Conservation (phyloP, 2,797 vertebrate genomes). For the Tamandua tetradactyla region DNA sequence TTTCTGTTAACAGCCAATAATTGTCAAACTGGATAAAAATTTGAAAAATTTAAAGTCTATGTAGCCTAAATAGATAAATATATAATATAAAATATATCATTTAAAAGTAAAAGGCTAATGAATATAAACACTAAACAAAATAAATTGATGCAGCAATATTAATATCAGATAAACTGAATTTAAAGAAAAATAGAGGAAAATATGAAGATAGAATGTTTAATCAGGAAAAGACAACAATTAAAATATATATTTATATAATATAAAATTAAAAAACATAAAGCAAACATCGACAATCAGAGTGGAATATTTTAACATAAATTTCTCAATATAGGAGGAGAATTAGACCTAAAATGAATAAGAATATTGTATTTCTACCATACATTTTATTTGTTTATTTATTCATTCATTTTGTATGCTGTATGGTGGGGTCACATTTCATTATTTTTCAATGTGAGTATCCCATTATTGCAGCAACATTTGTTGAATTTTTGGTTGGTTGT, state of each 20-base stretch:
- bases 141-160: not conserved
- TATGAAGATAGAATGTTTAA: not conserved
- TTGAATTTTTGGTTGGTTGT: too few relatives aligned
- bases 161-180: not conserved
- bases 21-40: not conserved
- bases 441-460: too few relatives aligned
- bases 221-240: not conserved
- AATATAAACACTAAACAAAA: not conserved
- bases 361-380: not conserved
- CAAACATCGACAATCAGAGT: not conserved
- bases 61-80: not conserved
- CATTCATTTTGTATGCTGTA: too few relatives aligned
- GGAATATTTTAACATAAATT: not conserved
- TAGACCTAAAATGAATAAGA: not conserved
- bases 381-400: too few relatives aligned
- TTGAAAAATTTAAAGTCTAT: not conserved
- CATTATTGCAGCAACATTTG: too few relatives aligned
- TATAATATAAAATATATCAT: not conserved
- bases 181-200: not conserved
- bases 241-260: not conserved
- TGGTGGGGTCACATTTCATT: too few relatives aligned
- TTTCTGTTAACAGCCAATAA: not conserved
- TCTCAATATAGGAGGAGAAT: not conserved
- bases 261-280: not conserved
- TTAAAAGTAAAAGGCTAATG: not conserved